Percentiles rank a stretch among this genome's conserved stretches.
phyloP scores from a whole-genome alignment of 2,113 vertebrate species.

The Acrocephalus arundinaceus region DNA sequence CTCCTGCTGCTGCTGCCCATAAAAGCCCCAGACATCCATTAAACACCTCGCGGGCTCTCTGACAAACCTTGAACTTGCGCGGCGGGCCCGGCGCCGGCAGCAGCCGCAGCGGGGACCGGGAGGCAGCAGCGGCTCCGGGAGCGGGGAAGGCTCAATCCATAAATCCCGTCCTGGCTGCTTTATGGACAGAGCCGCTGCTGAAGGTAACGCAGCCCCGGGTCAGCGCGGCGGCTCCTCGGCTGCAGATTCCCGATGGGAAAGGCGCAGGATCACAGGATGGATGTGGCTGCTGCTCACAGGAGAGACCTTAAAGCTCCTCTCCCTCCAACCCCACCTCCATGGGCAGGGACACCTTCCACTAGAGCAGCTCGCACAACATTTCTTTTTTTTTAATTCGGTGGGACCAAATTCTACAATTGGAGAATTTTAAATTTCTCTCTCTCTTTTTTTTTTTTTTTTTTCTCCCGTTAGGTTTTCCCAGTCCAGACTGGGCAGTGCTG shows the following conservation, averaged over 20 bases:
- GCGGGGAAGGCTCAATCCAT: constrained; percentile 57
- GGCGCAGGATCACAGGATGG: neutral
- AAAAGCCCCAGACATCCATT: constrained; percentile 21
- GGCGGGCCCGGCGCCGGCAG: neutral
- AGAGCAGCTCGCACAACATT: neutral
- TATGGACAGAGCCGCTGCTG: neutral
- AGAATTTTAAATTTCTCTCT: neutral
- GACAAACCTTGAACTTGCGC: constrained; percentile 67
- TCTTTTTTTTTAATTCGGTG: neutral
- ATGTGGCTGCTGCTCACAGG: neutral
- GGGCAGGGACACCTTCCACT: neutral
- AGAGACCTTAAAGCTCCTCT: neutral
- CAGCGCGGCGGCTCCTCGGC: neutral
- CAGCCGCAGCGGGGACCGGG: neutral
- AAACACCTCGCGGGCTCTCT: constrained; percentile 3
- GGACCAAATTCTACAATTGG: neutral
- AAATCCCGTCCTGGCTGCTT: constrained; percentile 57
- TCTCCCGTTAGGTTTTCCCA: neutral
- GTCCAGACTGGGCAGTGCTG: accelerated
- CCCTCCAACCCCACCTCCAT: neutral
- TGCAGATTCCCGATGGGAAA: neutral
- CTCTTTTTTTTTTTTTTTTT: too few relatives aligned
- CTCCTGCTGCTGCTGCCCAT: neutral
- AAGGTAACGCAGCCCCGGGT: constrained; percentile 27
- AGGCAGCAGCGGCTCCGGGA: neutral